Base-by-base conservation (phyloP, 64 coral and sea anemone species). In the Stylophora pistillata region DNA sequence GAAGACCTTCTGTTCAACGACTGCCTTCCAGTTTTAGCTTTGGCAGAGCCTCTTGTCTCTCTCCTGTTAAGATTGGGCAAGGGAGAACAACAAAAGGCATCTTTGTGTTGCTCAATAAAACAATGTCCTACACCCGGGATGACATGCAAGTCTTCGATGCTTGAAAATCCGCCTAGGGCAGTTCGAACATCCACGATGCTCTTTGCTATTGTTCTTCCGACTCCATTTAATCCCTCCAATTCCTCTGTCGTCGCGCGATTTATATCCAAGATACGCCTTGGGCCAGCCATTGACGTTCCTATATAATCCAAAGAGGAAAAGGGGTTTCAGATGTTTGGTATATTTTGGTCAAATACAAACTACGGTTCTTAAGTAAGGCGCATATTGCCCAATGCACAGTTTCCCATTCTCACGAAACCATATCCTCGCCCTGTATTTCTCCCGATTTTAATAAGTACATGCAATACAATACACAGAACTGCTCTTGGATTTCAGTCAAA, bases 121-220 rank as follows among this genome's bases (percentile, higher is more conserved):
- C 62, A 41, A 65, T 53, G 80, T 28, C 97, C 97, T 30, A 99
- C 93, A 52, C 97, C 97, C 17, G 87, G 90, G 71, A 99, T 88
- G 28, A 89, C 82, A 66, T 65, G 86, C 55, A 99, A 87, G 74
- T 99, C 90, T 56, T 93, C 90, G 5, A 99, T 64, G 41, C 79
- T 89, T 10, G 86, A 87, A 99, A 99, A 99, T 13, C 97, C 93
- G 21, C 97, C 97, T 55, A 91, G 58, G 34, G 87, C 88, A 77
- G 95, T 88, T 59, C 97, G 91, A 29, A 87, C 81, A 68, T 95
- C 90, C 32, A 91, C 88, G 74, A 99, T 99, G 30, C 74, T 88
- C 58, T 91, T 91, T 37, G 97, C 97, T 88, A 86, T 99, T 13
- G 89, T 92, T 89, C 66, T 90, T 53, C 97, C 97, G 80, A 95